These are phyloP conservation scores for Nycteola revayana DNA, from an alignment of 2,888 invertebrate genomes.

Conservation along the genomic window DNA sequence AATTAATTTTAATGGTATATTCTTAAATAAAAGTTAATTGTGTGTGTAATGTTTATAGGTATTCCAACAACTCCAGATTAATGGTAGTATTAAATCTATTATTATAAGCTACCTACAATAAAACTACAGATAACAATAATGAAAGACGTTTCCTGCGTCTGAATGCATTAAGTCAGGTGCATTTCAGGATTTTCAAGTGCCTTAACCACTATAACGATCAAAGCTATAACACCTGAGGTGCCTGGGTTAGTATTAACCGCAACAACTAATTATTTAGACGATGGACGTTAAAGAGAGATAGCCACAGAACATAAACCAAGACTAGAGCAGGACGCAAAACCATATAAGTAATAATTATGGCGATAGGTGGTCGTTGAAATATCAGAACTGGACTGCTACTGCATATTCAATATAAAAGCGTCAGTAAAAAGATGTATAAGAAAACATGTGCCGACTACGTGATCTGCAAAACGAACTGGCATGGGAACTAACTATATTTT, in stretches of 20 bases:
- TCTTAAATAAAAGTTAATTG: no score
- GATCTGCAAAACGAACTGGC: conserved; percentile 21
- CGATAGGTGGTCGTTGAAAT: conserved; percentile 59
- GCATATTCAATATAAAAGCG: no score
- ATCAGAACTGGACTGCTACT: no score
- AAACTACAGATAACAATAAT: conserved; percentile 12
- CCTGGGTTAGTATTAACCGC: conserved; percentile 36
- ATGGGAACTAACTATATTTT: conserved; percentile 8
- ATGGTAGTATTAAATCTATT: not conserved
- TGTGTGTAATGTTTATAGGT: no score
- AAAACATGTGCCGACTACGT: conserved; percentile 43
- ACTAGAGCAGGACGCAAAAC: conserved; percentile 30
- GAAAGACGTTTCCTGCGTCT: conserved; percentile 30
- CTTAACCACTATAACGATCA: conserved; percentile 36
- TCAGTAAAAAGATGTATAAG: no score
- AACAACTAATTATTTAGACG: conserved; percentile 38
- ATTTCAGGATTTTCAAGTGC: conserved; percentile 16
- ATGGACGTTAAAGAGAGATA: conserved; percentile 39
- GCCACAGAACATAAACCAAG: conserved; percentile 32
- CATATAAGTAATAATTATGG: conserved; percentile 47
- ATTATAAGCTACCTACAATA: not conserved
- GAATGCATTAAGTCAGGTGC: conserved; percentile 39
- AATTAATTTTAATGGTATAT: no score
- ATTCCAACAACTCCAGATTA: no score
- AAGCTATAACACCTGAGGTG: conserved; percentile 37